phyloP scores from a whole-genome alignment of 2,888 invertebrate genomes.

The Mesochorus sp. region DNA sequence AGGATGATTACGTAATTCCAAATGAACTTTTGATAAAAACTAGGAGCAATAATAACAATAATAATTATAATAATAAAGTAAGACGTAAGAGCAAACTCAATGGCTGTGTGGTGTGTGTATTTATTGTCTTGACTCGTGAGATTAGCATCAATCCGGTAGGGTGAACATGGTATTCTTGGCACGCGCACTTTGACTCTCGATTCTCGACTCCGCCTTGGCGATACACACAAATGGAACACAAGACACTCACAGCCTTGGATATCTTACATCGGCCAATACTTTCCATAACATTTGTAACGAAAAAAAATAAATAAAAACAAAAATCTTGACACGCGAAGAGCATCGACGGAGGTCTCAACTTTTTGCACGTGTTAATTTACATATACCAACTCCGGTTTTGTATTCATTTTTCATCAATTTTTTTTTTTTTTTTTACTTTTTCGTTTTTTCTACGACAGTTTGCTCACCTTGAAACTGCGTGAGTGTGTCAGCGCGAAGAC shows the following conservation, averaged over 20 bases:
- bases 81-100: not conserved
- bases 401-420: not conserved
- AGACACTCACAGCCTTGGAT: constrained; percentile 13
- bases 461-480: constrained; percentile 94
- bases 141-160: constrained; percentile 35
- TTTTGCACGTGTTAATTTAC: not conserved
- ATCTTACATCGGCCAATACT: constrained; percentile 17
- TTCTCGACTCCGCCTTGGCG: constrained; percentile 33
- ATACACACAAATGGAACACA: constrained; percentile 27
- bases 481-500: constrained; percentile 95
- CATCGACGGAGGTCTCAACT: not conserved
- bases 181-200: constrained; percentile 46
- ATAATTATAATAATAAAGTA: not conserved
- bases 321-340: not conserved
- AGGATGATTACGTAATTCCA: not conserved
- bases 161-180: constrained; percentile 40
- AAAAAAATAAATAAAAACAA: constrained; percentile 9
- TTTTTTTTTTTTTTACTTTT: not conserved
- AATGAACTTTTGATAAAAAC: not conserved
- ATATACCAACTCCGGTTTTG: not conserved
- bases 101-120: too few species aligned
- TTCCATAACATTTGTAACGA: constrained; percentile 1
- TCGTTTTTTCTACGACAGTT: not conserved
- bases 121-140: constrained; percentile 26
- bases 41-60: not conserved